A percentile compares a stretch with the other conserved stretches of the same genome.
These are phyloP conservation scores for Hirtodrosophila confusa DNA, from an alignment of 2,888 invertebrate species.

Conservation along the genomic window DNA sequence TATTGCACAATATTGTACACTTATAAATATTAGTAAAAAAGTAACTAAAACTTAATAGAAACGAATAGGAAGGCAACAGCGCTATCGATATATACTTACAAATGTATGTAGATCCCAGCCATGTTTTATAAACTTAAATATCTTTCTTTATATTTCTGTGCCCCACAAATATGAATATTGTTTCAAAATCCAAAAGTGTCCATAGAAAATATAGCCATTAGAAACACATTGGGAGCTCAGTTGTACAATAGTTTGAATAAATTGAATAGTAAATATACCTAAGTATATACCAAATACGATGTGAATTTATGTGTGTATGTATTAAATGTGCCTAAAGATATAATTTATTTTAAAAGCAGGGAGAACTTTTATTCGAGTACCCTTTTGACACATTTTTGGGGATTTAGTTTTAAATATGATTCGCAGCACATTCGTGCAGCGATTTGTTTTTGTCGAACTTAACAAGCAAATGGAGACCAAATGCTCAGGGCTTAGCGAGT, in stretches of 20 bases:
- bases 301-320: conserved; percentile 67
- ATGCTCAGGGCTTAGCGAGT: conserved; percentile 81
- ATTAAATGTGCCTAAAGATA: conserved; percentile 82
- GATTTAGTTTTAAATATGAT: conserved; percentile 52
- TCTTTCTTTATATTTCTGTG: not conserved
- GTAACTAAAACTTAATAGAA: conserved; percentile 54
- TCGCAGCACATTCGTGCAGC: conserved; percentile 39
- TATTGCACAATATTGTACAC: conserved; percentile 80
- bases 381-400: conserved; percentile 63
- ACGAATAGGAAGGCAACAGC: conserved; percentile 40
- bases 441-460: conserved; percentile 76
- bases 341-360: conserved; percentile 46
- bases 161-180: conserved; percentile 13
- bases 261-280: conserved; percentile 35
- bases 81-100: conserved; percentile 40
- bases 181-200: conserved; percentile 18
- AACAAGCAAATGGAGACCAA: conserved; percentile 80
- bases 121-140: conserved; percentile 12
- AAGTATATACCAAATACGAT: conserved; percentile 35
- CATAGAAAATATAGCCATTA: conserved; percentile 4
- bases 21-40: conserved; percentile 68
- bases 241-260: conserved; percentile 42
- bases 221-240: conserved; percentile 35
- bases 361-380: conserved; percentile 36
- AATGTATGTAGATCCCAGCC: conserved; percentile 32